phyloP scores from a whole-genome alignment of 2,113 vertebrate species.

The Empidonax traillii region DNA sequence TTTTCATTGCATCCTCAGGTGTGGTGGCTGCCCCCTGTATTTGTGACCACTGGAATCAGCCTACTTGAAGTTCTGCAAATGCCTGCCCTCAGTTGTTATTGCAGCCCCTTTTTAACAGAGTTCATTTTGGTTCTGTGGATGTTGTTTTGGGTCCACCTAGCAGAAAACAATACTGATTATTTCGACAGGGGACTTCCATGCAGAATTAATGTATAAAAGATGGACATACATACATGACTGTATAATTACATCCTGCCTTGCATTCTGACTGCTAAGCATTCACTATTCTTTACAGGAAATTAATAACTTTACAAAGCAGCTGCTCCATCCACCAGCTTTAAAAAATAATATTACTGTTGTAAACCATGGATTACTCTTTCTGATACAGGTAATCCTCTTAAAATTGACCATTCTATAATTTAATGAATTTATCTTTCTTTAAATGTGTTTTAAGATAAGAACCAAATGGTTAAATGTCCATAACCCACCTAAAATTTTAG shows the following conservation, averaged over 20 bases:
- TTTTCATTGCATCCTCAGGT: background rate
- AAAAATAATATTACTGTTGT: conserved; percentile 62
- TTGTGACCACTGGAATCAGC: background rate
- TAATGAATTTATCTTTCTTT: background rate
- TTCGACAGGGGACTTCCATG: background rate
- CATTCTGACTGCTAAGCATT: conserved; percentile 24
- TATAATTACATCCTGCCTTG: conserved; percentile 31
- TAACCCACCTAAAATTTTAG: background rate
- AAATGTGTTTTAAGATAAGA: conserved; percentile 8
- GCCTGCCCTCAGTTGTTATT: background rate
- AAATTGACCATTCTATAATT: conserved; percentile 56
- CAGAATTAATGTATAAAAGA: conserved; percentile 32
- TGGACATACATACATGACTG: background rate
- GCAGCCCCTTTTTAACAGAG: background rate
- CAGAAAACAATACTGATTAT: background rate
- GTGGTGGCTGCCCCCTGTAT: background rate
- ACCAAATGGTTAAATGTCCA: background rate
- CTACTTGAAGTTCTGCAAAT: background rate
- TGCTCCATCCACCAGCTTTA: conserved; percentile 56
- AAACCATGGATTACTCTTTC: conserved; percentile 66
- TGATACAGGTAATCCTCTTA: conserved; percentile 65
- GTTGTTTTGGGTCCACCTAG: background rate
- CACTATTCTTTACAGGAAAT: conserved; percentile 68
- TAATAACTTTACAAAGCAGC: conserved; percentile 70
- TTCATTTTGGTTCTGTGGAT: background rate